Evolutionary conservation across 2,113 vertebrate species (phyloP), one percentile per base, ranked within the genome.

Genomic region (Conger conger): DNA sequence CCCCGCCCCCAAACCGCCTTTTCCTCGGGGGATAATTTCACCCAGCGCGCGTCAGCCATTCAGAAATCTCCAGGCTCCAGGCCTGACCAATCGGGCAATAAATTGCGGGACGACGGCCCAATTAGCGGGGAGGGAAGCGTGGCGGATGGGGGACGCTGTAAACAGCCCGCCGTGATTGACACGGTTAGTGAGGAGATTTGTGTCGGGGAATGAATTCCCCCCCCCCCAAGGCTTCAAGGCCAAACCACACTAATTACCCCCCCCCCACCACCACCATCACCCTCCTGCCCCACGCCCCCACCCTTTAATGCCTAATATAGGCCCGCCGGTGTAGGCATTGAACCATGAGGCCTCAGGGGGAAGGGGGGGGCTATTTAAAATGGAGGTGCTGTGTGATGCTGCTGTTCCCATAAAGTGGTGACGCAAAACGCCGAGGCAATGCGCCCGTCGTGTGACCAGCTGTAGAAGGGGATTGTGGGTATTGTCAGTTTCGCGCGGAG

Each of bases 41-140:
- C 87, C 80, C 38, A 87, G 81, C 79, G 85, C 84, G 86, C 35
- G 50, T 79, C 78, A 81, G 80, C 45, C 78, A 79, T 84, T 91
- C 89, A 92, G 92, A 92, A 92, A 93, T 92, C 92, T 93, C 11
- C n/a, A n/a, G 87, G 88, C 87, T 87, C 63, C 81, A 86, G 88
- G 82, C 88, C 86, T 88, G 86, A 93, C 80, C 92, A 92, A 93
- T 88, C 92, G 92, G 91, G 91, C 80, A 42, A 81, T 87, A 95
- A 94, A 94, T 94, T 92, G 87, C 86, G 90, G 93, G 94, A 92
- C 90, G 90, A 91, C 87, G 87, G 88, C 91, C 86, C 89, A 93
- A 91, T 94, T 95, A 94, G 88, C 87, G 90, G 85, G 91, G 89
- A 89, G 89, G 89, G 86, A 91, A 85, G 82, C 91, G 80, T 87